Percentiles rank a stretch among this genome's conserved stretches.
phyloP scores from a whole-genome alignment of 2,888 invertebrate species.

The Synergus itoensis region DNA sequence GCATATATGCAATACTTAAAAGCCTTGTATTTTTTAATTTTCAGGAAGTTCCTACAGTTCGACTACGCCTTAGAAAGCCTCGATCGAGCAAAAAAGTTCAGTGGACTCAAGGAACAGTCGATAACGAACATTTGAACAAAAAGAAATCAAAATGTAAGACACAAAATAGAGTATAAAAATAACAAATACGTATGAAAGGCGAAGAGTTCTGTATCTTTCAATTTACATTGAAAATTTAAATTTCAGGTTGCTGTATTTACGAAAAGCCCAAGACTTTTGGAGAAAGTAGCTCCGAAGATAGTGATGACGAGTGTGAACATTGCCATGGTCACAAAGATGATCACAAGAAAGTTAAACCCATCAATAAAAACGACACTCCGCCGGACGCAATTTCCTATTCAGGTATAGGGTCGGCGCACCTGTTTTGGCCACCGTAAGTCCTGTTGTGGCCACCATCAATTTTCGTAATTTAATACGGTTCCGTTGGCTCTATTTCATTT shows the following conservation, averaged over 20 bases:
- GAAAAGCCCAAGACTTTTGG: conserved; percentile 93
- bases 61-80: conserved; percentile 85
- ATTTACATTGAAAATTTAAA: conserved; percentile 35
- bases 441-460: no score
- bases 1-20: not conserved
- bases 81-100: conserved; percentile 89
- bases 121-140: conserved; percentile 96
- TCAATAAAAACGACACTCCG: conserved; percentile 61
- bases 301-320: conserved; percentile 92
- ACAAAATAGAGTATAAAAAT: not conserved
- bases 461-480: no score
- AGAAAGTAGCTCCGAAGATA: conserved; percentile 92
- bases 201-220: conserved; percentile 11
- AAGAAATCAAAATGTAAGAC: conserved; percentile 97
- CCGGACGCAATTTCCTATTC: conserved; percentile 52
- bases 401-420: no score
- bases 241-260: conserved; percentile 94
- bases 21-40: conserved; percentile 57
- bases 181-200: not conserved
- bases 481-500: no score
- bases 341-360: conserved; percentile 69
- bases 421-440: no score
- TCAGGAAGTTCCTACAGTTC: conserved; percentile 81
- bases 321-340: conserved; percentile 86
- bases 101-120: conserved; percentile 94